Percentiles rank a stretch among this genome's conserved stretches.
Conservation (phyloP, 35 echinoderm and acorn worm species). For the Acanthaster planci region DNA sequence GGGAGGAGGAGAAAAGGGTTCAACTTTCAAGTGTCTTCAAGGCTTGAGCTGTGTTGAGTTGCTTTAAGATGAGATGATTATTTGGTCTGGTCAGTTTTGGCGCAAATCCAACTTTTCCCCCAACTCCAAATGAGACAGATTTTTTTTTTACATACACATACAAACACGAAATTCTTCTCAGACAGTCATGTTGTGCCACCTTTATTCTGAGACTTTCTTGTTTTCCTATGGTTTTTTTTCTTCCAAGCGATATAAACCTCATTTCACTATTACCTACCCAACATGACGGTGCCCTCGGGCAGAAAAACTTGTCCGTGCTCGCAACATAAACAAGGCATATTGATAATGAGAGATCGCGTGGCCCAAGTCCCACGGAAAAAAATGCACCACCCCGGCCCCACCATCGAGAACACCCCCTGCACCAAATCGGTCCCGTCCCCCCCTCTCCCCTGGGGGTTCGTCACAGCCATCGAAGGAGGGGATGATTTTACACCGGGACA, state of each 20-base stretch:
- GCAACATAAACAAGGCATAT: conserved; percentile 2
- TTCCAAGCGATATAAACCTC: background rate
- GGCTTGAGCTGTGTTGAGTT: conserved; percentile 8
- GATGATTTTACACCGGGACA: conserved; percentile 5
- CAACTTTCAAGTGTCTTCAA: background rate
- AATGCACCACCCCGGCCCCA: background rate
- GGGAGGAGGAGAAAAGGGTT: background rate
- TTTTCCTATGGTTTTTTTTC: background rate
- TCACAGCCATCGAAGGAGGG: conserved; percentile 15
- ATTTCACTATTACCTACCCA: background rate
- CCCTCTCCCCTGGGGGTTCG: background rate
- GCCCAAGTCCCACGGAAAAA: background rate
- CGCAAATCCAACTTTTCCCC: too few relatives aligned
- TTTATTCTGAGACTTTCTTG: too few relatives aligned
- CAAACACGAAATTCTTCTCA: too few relatives aligned
- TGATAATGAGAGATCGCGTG: conserved; percentile 23
- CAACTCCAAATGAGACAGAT: too few relatives aligned
- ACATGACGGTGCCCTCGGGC: background rate
- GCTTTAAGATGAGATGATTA: background rate
- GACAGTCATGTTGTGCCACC: too few relatives aligned
- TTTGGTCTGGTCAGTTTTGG: background rate
- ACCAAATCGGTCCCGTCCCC: background rate
- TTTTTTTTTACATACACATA: too few relatives aligned
- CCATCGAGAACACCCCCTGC: too few relatives aligned
- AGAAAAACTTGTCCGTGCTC: background rate